Evolutionary conservation across 2,888 invertebrate species (phyloP).

Genomic region (Apodemia hepburni): DNA sequence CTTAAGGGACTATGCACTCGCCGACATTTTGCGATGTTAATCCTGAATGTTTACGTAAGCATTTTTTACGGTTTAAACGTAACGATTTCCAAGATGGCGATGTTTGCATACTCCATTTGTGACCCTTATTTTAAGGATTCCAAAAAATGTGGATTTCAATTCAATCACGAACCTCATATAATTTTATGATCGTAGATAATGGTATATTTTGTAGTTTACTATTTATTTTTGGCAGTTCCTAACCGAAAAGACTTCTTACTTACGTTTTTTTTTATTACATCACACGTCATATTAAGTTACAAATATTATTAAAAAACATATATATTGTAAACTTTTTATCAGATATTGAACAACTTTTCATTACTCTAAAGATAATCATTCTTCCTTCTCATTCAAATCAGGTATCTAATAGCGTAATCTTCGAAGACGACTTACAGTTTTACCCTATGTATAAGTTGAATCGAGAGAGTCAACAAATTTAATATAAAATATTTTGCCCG

Average conservation of each 20-base stretch:
- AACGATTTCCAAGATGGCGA: neutral
- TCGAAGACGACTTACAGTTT: no score
- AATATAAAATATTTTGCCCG: no score
- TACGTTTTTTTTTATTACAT: conserved; percentile 9
- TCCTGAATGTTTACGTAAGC: neutral
- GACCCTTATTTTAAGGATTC: conserved; percentile 5
- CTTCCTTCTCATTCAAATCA: neutral
- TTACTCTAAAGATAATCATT: neutral
- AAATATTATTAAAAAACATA: conserved; percentile 3
- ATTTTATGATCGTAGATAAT: no score
- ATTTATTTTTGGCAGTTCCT: conserved; percentile 21
- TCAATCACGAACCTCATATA: neutral
- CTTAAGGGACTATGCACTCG: neutral
- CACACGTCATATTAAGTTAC: conserved; percentile 14
- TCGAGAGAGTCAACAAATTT: no score
- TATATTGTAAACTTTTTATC: no score
- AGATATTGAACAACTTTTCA: no score
- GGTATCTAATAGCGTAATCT: no score
- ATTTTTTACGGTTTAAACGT: neutral
- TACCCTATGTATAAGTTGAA: no score
- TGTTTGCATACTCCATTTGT: neutral
- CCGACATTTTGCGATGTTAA: neutral
- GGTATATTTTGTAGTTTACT: neutral
- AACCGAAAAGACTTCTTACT: conserved; percentile 15
- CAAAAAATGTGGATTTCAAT: neutral